These are phyloP conservation scores for Paramuricea clavata DNA, from an alignment of 92 coral and sea anemone genomes.

Conservation along the genomic window DNA sequence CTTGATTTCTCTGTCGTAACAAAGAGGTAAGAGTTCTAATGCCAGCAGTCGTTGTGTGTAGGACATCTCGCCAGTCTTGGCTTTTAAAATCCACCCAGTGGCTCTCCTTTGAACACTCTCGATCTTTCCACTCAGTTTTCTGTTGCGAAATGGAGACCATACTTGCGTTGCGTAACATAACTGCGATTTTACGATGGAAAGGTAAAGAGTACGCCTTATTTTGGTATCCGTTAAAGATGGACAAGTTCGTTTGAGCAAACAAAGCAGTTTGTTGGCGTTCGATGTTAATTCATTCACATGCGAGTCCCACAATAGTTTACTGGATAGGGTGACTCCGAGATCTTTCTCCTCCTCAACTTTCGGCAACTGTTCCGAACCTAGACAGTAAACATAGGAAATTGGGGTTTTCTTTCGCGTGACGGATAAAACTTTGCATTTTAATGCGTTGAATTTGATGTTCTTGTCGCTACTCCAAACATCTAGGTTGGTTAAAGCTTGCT, in stretches of 20 bases:
- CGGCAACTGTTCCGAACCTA: background rate
- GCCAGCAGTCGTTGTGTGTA: background rate
- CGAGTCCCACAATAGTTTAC: background rate
- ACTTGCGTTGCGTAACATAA: background rate
- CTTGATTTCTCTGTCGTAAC: too few relatives aligned
- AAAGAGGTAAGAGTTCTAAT: too few relatives aligned
- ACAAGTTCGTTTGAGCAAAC: background rate
- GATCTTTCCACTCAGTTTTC: background rate
- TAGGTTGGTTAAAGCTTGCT: background rate
- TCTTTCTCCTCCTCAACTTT: background rate
- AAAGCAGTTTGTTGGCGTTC: background rate
- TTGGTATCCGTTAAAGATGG: too few relatives aligned
- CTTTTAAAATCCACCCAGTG: background rate
- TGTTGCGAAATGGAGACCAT: background rate
- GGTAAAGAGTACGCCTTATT: too few relatives aligned
- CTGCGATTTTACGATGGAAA: background rate
- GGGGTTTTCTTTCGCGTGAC: background rate
- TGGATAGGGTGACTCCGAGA: background rate
- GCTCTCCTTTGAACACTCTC: background rate
- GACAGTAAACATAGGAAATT: background rate
- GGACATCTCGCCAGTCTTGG: background rate
- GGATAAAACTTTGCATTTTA: background rate
- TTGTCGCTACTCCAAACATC: background rate
- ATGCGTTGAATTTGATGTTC: background rate
- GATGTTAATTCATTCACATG: background rate